These are phyloP conservation scores for Naja naja DNA, from an alignment of 2,113 vertebrate genomes.

Conservation along the genomic window DNA sequence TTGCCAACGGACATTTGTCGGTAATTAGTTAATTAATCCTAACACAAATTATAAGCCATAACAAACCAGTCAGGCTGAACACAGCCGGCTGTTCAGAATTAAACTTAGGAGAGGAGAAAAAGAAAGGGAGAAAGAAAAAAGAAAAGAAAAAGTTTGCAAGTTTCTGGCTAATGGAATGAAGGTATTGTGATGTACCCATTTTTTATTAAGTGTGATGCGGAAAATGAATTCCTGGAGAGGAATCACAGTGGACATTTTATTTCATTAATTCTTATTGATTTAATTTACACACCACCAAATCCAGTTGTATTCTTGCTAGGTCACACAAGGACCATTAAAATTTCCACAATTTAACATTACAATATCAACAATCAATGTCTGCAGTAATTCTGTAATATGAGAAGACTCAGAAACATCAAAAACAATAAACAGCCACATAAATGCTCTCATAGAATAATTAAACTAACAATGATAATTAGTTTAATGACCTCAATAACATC, in stretches of 20 bases:
- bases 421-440: background rate
- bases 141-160: constrained; percentile 41
- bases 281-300: background rate
- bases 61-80: constrained; percentile 99
- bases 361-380: background rate
- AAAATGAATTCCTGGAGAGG: background rate
- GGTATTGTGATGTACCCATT: background rate
- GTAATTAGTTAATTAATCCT: constrained; percentile 99
- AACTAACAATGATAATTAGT: background rate
- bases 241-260: background rate
- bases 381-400: background rate
- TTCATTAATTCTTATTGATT: background rate
- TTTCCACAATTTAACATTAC: background rate
- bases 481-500: background rate
- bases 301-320: background rate
- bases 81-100: constrained; percentile 80
- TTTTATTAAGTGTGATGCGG: background rate
- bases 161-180: constrained; percentile 7
- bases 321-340: background rate
- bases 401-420: background rate
- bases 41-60: constrained; percentile 99
- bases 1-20: constrained; percentile 99
- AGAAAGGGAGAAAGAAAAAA: constrained; percentile 44
- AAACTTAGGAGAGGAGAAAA: constrained; percentile 68
- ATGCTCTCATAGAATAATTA: background rate